Evolutionary conservation across 2,888 invertebrate species (phyloP).

Genomic region (Asteroscopus sphinx): DNA sequence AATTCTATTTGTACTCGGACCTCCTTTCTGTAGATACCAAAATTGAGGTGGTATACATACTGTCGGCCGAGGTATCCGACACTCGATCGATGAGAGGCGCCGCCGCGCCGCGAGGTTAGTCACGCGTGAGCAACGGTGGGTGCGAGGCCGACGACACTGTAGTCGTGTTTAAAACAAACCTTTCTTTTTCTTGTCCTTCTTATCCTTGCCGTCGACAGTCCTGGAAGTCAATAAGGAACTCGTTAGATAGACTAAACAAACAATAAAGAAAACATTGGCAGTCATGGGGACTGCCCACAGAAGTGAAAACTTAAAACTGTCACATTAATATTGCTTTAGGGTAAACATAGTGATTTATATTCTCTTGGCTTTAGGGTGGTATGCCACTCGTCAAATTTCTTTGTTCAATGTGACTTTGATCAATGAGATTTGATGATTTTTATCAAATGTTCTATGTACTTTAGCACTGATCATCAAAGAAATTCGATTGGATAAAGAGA

Average conservation of each 20-base stretch:
- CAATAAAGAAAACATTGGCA: not conserved
- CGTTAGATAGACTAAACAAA: conserved; percentile 3
- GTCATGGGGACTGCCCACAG: conserved; percentile 30
- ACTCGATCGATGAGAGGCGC: conserved; percentile 60
- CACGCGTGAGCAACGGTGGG: conserved; percentile 82
- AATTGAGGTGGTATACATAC: conserved; percentile 31
- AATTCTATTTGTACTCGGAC: conserved; percentile 63
- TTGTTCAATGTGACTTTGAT: too few relatives aligned
- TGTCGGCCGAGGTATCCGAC: conserved; percentile 44
- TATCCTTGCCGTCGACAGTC: conserved; percentile 96
- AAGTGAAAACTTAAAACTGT: too few relatives aligned
- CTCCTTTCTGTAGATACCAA: conserved; percentile 40
- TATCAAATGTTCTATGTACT: too few relatives aligned
- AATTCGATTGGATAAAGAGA: too few relatives aligned
- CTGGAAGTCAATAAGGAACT: conserved; percentile 85
- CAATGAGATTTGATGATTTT: too few relatives aligned
- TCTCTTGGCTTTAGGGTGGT: too few relatives aligned
- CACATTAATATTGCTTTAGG: too few relatives aligned
- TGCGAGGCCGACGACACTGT: conserved; percentile 74
- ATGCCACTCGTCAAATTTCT: too few relatives aligned
- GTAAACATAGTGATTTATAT: too few relatives aligned
- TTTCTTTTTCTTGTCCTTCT: conserved; percentile 97
- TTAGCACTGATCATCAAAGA: too few relatives aligned
- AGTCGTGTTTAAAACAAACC: conserved; percentile 93
- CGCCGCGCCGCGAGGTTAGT: conserved; percentile 73